Evolutionary conservation across 2,888 invertebrate species (phyloP), one percentile per base, ranked within the genome.

Genomic region (Myathropa florea): DNA sequence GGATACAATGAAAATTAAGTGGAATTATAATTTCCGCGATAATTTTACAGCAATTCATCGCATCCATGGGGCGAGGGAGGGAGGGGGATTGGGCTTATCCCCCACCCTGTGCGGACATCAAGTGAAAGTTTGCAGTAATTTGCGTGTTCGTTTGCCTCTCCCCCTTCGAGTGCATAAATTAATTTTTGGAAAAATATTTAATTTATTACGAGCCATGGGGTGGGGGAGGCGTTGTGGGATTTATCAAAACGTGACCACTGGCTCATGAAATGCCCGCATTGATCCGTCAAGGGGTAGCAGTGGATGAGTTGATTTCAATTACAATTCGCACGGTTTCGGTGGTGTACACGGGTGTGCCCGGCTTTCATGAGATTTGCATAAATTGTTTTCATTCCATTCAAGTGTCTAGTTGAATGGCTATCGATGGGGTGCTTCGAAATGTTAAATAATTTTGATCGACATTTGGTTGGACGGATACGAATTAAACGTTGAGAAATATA

Each of bases 21-120:
- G 36, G 68, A 83, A 83, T 81, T 84, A 71, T 81, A 70, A 81
- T 84, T 84, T 76, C 33, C 70, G 71, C 59, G 80, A 75, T 80
- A 72, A 83, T 83, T 83, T 79, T 36, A 61, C 73, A 75, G 70
- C 63, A 80, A 83, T 80, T 80, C 75, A 75, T 76, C 65, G 53
- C 28, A 3, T 39, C 33, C 24, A 1, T 12, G 33, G n/a, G 46
- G 7, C 7, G 46, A 4, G n/a, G 18, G 18, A 2, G 7, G n/a
- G n/a, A 18, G 18, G 6, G 18, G 46, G 18, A 18, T 46, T n/a
- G 46, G 18, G 46, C 18, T 46, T 18, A 46, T 46, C 4, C 2
- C 46, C 18, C 36, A 26, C 46, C 23, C 10, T 46, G 4, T 4
- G 18, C 3, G 23, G 12, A 21, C 60, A 65, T 59, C 30, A 65